Percentiles rank a stretch among this genome's conserved stretches.
Conservation (phyloP, 2,888 invertebrate species). For the Clepsis dumicolana region DNA sequence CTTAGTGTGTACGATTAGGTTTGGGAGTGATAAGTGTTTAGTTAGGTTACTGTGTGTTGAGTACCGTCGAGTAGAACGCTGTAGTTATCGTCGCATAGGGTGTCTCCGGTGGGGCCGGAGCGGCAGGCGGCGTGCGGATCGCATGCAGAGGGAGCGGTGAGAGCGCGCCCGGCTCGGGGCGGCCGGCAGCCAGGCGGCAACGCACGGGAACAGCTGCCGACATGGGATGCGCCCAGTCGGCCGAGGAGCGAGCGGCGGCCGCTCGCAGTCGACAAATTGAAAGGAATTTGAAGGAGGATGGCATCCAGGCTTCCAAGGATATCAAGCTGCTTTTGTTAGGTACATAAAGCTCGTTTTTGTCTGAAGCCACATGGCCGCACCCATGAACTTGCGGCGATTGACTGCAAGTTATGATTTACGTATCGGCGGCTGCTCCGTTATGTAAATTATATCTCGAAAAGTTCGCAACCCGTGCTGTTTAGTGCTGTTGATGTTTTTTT, state of each 20-base stretch:
- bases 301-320: slow-evolving; percentile 99
- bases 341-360: slow-evolving; percentile 71
- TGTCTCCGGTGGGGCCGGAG: slow-evolving; percentile 79
- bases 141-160: slow-evolving; percentile 87
- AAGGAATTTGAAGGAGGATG: slow-evolving; percentile 99
- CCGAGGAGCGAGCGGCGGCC: slow-evolving; percentile 99
- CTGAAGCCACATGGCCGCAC: slow-evolving; percentile 67
- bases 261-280: slow-evolving; percentile 99
- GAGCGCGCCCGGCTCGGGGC: slow-evolving; percentile 86
- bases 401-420: slow-evolving; percentile 36
- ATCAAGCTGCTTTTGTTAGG: slow-evolving; percentile 99
- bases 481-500: slow-evolving; percentile 22
- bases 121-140: slow-evolving; percentile 78
- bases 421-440: slow-evolving; percentile 35
- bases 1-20: slow-evolving; percentile 47
- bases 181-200: slow-evolving; percentile 84
- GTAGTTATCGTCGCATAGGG: slow-evolving; percentile 75
- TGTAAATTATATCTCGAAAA: slow-evolving; percentile 40
- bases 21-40: slow-evolving; percentile 76
- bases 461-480: slow-evolving; percentile 27
- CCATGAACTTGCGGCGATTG: slow-evolving; percentile 62
- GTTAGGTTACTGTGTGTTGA: slow-evolving; percentile 81
- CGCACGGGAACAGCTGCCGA: slow-evolving; percentile 83
- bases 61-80: slow-evolving; percentile 49
- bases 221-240: slow-evolving; percentile 99